Evolutionary conservation across 2,113 vertebrate species (phyloP), one percentile per base, ranked within the genome.

Genomic region (Notiomystis cincta): DNA sequence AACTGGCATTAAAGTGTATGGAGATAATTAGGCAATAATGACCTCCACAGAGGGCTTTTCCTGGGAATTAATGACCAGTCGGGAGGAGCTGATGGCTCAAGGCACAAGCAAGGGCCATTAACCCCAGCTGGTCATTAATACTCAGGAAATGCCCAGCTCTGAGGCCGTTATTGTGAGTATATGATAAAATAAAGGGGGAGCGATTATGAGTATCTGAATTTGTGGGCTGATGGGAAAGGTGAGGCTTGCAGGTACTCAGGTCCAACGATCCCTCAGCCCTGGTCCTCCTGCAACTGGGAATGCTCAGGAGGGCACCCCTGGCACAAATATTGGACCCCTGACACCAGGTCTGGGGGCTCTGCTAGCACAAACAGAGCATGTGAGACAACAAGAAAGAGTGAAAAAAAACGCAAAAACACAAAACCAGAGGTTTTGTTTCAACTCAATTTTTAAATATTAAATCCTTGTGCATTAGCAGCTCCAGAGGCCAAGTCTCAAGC

Each of bases 1-100:
- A 97, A 97, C 87, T 91, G 90, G 96, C 92, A 97, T 98, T 98
- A 98, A 98, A 98, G 97, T 97, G 96, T 97, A 98, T 97, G 97
- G 97, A 97, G 97, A 97, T 97, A 97, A 97, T 96, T 95, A 92
- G 95, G 97, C 95, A 97, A 97, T 97, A 97, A 98, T 97, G 97
- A 96, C 96, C 96, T 97, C 75, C 84, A 96, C 96, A 96, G 75
- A 69, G 97, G 97, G 96, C 96, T 98, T 97, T 98, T 98, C 95
- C 96, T 97, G 96, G 96, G 97, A 97, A 98, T 98, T 97, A 98
- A 98, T 98, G 97, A 95, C 96, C 94, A 97, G 95, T 95, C 96
- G 77, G 95, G 97, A 98, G 92, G 92, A 93, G 89, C 82, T 95
- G 97, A 95, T 98, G 96, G 95, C 96, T 97, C 95, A 94, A 97